Base-by-base conservation (phyloP, 2,888 invertebrate genomes). In the Ophion slaviceki region DNA sequence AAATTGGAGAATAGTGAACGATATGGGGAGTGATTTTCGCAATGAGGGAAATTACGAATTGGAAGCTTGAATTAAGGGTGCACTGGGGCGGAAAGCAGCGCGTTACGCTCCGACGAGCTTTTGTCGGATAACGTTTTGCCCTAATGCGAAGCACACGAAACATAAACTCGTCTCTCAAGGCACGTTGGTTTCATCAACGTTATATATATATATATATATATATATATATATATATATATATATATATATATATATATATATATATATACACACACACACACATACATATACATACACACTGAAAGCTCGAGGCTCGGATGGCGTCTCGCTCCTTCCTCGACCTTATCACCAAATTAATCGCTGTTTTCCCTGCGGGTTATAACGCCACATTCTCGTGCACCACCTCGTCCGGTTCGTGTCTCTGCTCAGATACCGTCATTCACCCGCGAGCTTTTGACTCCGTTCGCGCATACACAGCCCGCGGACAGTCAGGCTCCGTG, bases 321-420 rank as follows among this genome's bases (percentile, higher is more conserved):
- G 28, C 68, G 61, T 82, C 77, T 72, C 45, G 72, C 62, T 80
- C 80, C 77, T 72, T 64, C 20, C 47, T 36, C 53, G 66, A 32
- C 36, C 86, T 86, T 86, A 86, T 86, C 86, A 83, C 79, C 86
- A 80, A 86, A 86, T 86, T 86, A 83, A 86, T 86, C 86, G 72
- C 80, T 82, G 82, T 80, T 82, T 86, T 86, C 86, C 82, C 77
- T 83, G 76, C 80, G 77, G 77, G 64, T 80, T 86, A 77, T 80
- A 80, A 83, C 86, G 67, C 77, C 80, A n/a, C 62, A 32, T 68
- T 72, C 45, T 32, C 80, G 53, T 71, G 62, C 76, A 47, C 66
- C 45, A 76, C 76, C 59, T 68, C 64, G 71, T 62, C 68, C 59
- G 47, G 79, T 62, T 75, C 53, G n/a, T 40, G 40, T 36, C 67